Conservation (phyloP, 1,140 invertebrate species). For the Hyles vespertilio region DNA sequence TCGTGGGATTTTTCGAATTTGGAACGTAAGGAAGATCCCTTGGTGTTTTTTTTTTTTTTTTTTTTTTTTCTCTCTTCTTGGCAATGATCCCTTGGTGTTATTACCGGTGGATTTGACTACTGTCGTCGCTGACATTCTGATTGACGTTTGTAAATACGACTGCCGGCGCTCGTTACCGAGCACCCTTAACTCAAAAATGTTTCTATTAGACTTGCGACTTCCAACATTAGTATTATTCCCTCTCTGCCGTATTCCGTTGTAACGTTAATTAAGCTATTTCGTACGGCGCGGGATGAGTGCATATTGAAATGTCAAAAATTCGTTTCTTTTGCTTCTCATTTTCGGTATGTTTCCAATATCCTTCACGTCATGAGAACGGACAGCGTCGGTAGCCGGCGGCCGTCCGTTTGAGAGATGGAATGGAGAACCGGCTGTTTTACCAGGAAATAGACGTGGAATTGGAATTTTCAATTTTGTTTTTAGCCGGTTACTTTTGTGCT, state of each 20-base stretch:
- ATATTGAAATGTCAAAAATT: conserved; percentile 72
- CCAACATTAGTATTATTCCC: conserved; percentile 2
- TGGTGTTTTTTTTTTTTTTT: no score
- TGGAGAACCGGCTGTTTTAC: conserved; percentile 60
- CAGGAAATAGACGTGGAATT: conserved; percentile 63
- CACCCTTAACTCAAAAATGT: conserved; percentile 16
- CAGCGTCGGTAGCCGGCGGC: conserved; percentile 34
- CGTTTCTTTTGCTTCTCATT: conserved; percentile 71
- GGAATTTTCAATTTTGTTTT: conserved; percentile 63
- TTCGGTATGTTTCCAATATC: conserved; percentile 65
- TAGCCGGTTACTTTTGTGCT: conserved; percentile 38
- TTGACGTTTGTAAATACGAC: conserved; percentile 65
- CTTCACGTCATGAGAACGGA: conserved; percentile 64
- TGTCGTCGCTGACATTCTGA: conserved; percentile 69
- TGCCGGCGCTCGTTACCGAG: conserved; percentile 49
- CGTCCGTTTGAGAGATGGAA: conserved; percentile 52
- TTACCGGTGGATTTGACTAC: conserved; percentile 67
- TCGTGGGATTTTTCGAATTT: conserved; percentile 70
- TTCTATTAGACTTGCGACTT: conserved; percentile 2
- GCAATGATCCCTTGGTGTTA: conserved; percentile 61
- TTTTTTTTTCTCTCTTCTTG: no score
- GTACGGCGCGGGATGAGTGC: conserved; percentile 52
- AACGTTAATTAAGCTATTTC: conserved; percentile 58
- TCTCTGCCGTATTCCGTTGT: conserved; percentile 28
- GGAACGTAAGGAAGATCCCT: conserved; percentile 47